Evolutionary conservation across 2,888 invertebrate species (phyloP), one percentile per base, ranked within the genome.

Genomic region (Steinernema hermaphroditum): DNA sequence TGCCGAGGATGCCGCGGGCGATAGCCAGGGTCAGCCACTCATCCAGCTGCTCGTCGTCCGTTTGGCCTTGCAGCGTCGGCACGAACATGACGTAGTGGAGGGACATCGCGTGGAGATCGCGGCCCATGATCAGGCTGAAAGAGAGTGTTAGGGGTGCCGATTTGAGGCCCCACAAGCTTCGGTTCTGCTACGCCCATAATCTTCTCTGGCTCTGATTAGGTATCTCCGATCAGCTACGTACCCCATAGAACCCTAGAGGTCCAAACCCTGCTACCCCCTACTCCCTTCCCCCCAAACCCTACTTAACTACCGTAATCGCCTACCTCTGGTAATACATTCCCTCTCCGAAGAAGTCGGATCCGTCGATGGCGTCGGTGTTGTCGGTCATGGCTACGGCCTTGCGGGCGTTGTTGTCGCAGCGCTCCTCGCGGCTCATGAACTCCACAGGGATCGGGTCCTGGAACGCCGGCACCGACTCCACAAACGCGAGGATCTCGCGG

Each of bases 61-160:
- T 94, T 87, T 94, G 94, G 54, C 81, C 80, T 75, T 74, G 69
- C 49, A 96, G 88, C 0, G 94, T 92, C 0, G 95, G 94, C 72
- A 95, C 90, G 87, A 96, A 96, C 95, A 96, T 96, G 0, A 93
- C 92, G 87, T 92, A 93, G 87, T 96, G 96, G 0, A 96, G 89
- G 0, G 91, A 90, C 34, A 92, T 87, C 0, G 92, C 93, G 72
- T 91, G 79, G 19, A 82, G 78, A 72, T 85, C 84, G 27, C 80
- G 73, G 12, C 82, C 84, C 75, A 82, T 80, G 8, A 81, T 76
- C 69, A 84, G 70, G n/a, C 85, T 85, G 50, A 69, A 81, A 74
- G 37, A 41, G 16, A 8, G n/a, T 29, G 32, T 34, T 19, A 14
- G 8, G 27, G 14, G 24, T 68, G 22, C 14, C 12, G 6, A 37